A percentile compares a stretch with the other conserved stretches of the same genome.
phyloP scores from a whole-genome alignment of 2,888 invertebrate genomes.

The Eupithecia centaureata region DNA sequence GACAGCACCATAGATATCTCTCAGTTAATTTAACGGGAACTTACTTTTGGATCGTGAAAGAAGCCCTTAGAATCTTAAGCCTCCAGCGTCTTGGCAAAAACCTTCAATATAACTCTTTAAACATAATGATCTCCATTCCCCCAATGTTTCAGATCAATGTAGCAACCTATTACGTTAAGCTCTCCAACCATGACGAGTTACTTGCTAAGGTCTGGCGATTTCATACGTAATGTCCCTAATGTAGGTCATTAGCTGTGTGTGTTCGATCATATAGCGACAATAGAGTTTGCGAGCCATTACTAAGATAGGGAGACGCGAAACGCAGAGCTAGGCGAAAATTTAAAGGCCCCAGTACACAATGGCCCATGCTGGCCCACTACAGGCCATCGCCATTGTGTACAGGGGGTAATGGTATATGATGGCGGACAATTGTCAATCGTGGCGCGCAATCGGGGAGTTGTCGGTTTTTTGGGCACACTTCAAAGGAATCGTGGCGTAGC shows the following conservation, averaged over 20 bases:
- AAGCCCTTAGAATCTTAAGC: not conserved
- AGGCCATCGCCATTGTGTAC: too few species aligned
- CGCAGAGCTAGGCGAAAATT: not conserved
- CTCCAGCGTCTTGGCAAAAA: not conserved
- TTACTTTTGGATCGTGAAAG: too few species aligned
- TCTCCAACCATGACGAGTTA: slow-evolving; percentile 20
- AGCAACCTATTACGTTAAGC: slow-evolving; percentile 18
- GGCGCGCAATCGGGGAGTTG: too few species aligned
- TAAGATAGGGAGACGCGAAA: not conserved
- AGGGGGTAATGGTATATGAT: too few species aligned
- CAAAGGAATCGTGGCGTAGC: too few species aligned
- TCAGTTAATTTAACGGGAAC: too few species aligned
- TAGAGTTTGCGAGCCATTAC: slow-evolving; percentile 1
- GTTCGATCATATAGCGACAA: slow-evolving; percentile 15
- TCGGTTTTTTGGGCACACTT: too few species aligned
- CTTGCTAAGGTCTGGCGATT: slow-evolving; percentile 30
- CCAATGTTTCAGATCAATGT: slow-evolving; percentile 10
- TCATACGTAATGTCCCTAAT: slow-evolving; percentile 30
- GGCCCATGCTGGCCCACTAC: too few species aligned
- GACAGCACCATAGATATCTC: too few species aligned
- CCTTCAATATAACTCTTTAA: not conserved
- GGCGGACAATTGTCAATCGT: too few species aligned
- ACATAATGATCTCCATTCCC: slow-evolving; percentile 3
- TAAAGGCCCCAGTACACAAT: not conserved
- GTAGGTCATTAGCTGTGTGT: slow-evolving; percentile 25